Evolutionary conservation across 1,140 invertebrate species (phyloP), one percentile per base, ranked within the genome.

Genomic region (Eumaeus atala): DNA sequence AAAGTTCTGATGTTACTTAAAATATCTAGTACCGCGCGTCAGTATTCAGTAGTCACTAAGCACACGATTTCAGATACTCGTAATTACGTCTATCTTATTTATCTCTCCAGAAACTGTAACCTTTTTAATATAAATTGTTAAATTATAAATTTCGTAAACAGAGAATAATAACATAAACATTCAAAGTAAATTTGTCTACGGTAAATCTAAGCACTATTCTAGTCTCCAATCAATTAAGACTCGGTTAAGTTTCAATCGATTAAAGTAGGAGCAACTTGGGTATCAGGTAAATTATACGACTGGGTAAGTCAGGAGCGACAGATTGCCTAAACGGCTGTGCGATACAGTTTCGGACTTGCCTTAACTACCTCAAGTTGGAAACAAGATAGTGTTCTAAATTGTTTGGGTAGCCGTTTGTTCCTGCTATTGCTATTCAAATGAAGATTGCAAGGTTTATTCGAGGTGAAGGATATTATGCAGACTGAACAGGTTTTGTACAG

Each of bases 331-430:
- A 40, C 61, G 56, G 11, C 42, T 53, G 42, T 11, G 52, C 17
- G 44, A 38, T 33, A 48, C 44, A 51, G 44, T 28, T 50, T 40
- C 52, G 40, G 48, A 58, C 56, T 61, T 67, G 47, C 59, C 57
- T 58, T 14, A 48, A 28, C 21, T 28, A 28, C 21, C 38, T 36
- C 35, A 52, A 57, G 44, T 57, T 49, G 38, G 51, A 33, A 59
- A 53, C 57, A 63, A 59, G 61, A 63, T 56, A 59, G 54, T 53
- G 50, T 53, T 34, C 51, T 44, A 63, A 56, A 62, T 56, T 52
- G 58, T 56, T 59, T 34, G 5, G 48, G 28, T 48, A 12, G 44
- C 48, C 44, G 28, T 50, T 48, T 51, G 34, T 51, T 36, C 35
- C 36, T 38, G 36, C 37, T 40, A 38, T 38, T 51, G 36, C 40